Base-by-base conservation (phyloP, 1,140 invertebrate species). In the Drosophila lacteicornis region DNA sequence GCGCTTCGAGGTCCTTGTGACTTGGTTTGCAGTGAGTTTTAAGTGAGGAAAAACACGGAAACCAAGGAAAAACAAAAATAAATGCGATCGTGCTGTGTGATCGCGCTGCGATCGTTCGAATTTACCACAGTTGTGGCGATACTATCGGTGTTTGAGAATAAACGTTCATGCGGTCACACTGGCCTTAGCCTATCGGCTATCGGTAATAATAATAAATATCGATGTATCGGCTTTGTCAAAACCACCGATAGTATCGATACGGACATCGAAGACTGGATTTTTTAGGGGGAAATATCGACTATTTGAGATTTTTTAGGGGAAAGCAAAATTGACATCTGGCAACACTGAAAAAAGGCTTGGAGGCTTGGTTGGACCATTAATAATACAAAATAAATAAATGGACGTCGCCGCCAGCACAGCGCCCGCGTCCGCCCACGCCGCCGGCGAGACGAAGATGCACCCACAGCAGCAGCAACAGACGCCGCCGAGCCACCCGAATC, bases 381-480 rank as follows among this genome's bases (percentile, higher is more conserved):
- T 45, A 81, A 77, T 59, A 47, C 33, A 65, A 67, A 67, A 70
- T 79, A 19, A 75, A 81, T 70, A 62, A 62, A 88, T 88, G 84
- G 84, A 74, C 45, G 70, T 73, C 49, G 70, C 70, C 46, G 49
- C 61, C 53, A 36, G 33, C 33, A 65, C 65, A 71, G 67, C 50
- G 53, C 58, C 69, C 66, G 63, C 47, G 53, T 40, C 69, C 62
- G 46, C 25, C 27, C 73, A 74, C 49, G 50, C 68, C 40, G 56
- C 63, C 40, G 79, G 68, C 25, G 84, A 88, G 22, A 36, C 42
- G 22, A 84, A 84, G 25, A 43, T 45, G 30, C 80, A 80, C 19
- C 27, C 53, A 45, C 77, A 71, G 50, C 62, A 56, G 33, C 51
- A 5, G 17, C 53, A 56, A 56, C 53, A 40, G 19, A 25, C 53